phyloP scores from a whole-genome alignment of 2,113 vertebrate genomes.

The Elgaria multicarinata region DNA sequence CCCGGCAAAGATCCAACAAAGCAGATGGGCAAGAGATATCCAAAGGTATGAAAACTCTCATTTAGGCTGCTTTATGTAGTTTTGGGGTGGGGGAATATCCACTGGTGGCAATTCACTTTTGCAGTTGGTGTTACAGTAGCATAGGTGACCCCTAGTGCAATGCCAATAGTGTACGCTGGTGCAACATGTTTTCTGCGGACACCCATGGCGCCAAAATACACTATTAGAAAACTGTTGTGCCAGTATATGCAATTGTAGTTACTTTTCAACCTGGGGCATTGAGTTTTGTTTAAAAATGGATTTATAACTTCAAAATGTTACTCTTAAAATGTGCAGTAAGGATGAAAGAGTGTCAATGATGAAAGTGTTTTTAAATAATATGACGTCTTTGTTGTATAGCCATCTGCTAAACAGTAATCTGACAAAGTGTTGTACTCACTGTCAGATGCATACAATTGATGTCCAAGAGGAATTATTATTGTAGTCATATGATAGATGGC shows the following conservation, averaged over 20 bases:
- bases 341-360: conserved; percentile 23
- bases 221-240: no score
- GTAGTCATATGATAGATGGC: conserved; percentile 46
- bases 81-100: neutral
- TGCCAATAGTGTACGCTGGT: no score
- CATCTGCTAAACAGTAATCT: conserved; percentile 25
- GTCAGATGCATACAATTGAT: conserved; percentile 45
- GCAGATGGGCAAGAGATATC: conserved; percentile 28
- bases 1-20: conserved; percentile 49
- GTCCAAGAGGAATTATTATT: conserved; percentile 56
- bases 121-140: no score
- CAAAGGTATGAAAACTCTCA: conserved; percentile 66
- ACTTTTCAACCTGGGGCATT: neutral
- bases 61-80: neutral
- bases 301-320: conserved; percentile 36
- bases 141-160: no score
- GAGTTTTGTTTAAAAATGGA: neutral
- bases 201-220: no score
- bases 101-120: no score
- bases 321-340: conserved; percentile 17
- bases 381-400: neutral
- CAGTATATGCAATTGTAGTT: neutral
- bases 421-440: conserved; percentile 39
- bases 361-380: conserved; percentile 39
- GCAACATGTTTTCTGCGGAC: no score